phyloP scores from a whole-genome alignment of 2,113 vertebrate species.

The Cyanocitta stelleri region DNA sequence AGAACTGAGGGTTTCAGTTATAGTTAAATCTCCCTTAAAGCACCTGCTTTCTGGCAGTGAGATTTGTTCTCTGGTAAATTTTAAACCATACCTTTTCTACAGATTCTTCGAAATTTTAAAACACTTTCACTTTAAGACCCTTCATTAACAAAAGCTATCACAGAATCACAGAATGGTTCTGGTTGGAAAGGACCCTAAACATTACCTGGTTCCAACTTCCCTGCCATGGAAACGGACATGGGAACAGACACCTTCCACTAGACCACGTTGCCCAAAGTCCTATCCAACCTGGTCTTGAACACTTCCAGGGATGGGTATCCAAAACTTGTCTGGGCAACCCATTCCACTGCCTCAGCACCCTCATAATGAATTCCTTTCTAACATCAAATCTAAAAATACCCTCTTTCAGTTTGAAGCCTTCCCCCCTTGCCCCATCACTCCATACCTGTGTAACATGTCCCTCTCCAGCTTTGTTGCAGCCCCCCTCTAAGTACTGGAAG shows the following conservation, averaged over 20 bases:
- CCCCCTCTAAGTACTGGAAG: not conserved
- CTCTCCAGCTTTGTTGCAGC: not conserved
- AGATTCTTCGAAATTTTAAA: not conserved
- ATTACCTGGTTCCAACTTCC: not conserved
- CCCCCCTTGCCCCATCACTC: not conserved
- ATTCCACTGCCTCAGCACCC: not conserved
- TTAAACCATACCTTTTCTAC: not conserved
- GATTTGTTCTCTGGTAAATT: not conserved
- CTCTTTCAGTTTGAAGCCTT: not conserved
- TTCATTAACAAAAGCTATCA: not conserved
- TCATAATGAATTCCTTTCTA: not conserved
- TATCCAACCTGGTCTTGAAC: not conserved
- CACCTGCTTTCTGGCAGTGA: not conserved
- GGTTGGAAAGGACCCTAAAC: not conserved
- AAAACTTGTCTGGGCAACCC: not conserved
- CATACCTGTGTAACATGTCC: rapidly evolving
- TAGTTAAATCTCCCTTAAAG: not conserved
- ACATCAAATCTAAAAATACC: not conserved
- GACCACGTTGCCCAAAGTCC: not conserved
- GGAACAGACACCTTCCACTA: not conserved
- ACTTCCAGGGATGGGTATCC: not conserved
- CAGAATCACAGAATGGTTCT: not conserved
- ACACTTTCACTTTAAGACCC: not conserved
- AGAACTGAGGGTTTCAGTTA: not conserved
- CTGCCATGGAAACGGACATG: not conserved